Percentiles rank a stretch among this genome's conserved stretches.
Conservation (phyloP, 2,797 vertebrate genomes). For the Sebastes variabilis region DNA sequence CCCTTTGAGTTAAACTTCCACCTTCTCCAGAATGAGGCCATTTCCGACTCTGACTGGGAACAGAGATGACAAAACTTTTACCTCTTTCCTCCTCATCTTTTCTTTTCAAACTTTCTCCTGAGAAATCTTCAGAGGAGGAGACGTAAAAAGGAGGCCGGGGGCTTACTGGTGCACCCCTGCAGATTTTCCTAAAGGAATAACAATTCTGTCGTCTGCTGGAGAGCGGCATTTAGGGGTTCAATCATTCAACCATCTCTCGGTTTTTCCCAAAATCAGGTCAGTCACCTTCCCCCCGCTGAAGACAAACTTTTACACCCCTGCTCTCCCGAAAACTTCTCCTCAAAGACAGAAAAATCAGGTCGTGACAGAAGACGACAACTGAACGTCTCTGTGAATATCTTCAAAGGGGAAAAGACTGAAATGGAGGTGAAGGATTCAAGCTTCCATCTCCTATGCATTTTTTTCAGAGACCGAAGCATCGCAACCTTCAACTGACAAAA, state of each 20-base stretch:
- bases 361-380: background rate
- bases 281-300: background rate
- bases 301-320: background rate
- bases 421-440: background rate
- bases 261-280: conserved; percentile 16
- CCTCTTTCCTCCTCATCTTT: background rate
- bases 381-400: background rate
- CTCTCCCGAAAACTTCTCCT: conserved; percentile 9
- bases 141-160: background rate
- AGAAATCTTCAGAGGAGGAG: conserved; percentile 8
- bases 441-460: background rate
- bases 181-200: background rate
- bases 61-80: background rate
- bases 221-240: background rate
- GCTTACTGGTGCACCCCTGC: background rate
- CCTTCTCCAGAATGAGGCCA: background rate
- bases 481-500: background rate
- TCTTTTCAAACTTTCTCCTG: background rate
- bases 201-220: background rate
- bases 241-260: background rate
- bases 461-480: background rate
- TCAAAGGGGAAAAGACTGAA: background rate
- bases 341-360: conserved; percentile 7
- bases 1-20: background rate
- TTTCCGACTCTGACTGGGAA: background rate